Conservation (phyloP, 2,888 invertebrate species). For the Andrena haemorrhoa region DNA sequence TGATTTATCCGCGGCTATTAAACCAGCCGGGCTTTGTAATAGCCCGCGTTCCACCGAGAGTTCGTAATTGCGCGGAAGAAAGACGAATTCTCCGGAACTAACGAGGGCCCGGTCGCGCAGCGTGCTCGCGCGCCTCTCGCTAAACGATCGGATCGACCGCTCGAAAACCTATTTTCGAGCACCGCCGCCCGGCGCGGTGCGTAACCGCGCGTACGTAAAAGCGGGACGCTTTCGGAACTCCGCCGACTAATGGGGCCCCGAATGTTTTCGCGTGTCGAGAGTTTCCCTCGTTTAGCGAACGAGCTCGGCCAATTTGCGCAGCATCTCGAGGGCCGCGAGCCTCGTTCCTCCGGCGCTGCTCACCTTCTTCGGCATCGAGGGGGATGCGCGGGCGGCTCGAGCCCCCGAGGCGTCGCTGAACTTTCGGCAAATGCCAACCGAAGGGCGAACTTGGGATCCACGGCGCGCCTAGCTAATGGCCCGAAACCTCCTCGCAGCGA, state of each 20-base stretch:
- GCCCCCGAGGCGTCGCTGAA: slow-evolving; percentile 44
- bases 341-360: not conserved
- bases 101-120: slow-evolving; percentile 71
- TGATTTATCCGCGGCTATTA: slow-evolving; percentile 60
- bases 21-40: slow-evolving; percentile 64
- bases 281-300: slow-evolving; percentile 41
- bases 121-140: slow-evolving; percentile 33
- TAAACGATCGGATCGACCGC: slow-evolving; percentile 59
- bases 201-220: slow-evolving; percentile 29
- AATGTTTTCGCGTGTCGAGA: slow-evolving; percentile 71
- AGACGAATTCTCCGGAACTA: slow-evolving; percentile 79
- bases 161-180: slow-evolving; percentile 45
- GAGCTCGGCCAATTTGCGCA: slow-evolving; percentile 71
- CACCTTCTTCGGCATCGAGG: not conserved
- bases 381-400: not conserved
- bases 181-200: slow-evolving; percentile 31
- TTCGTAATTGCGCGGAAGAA: slow-evolving; percentile 68
- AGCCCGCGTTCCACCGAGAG: slow-evolving; percentile 48
- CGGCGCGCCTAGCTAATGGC: slow-evolving; percentile 66
- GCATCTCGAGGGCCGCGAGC: slow-evolving; percentile 9
- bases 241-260: slow-evolving; percentile 68
- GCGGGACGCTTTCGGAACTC: slow-evolving; percentile 27
- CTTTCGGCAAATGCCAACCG: slow-evolving; percentile 71
- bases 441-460: slow-evolving; percentile 53
- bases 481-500: slow-evolving; percentile 55